Percentiles rank a stretch among this genome's conserved stretches.
phyloP scores from a whole-genome alignment of 1,140 invertebrate species.

The Scylla paramamosain region DNA sequence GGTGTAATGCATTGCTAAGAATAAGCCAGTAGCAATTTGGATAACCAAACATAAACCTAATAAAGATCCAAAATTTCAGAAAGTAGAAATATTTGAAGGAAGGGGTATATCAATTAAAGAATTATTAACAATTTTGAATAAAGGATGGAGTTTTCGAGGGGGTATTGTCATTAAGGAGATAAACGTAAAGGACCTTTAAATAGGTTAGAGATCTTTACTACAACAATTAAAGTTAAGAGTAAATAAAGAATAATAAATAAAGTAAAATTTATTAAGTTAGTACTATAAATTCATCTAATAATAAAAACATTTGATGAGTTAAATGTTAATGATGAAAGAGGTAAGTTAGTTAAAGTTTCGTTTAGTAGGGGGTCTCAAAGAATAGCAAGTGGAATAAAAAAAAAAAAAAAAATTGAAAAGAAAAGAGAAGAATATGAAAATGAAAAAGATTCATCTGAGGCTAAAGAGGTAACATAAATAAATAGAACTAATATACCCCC shows the following conservation, averaged over 20 bases:
- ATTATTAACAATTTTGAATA: conserved; percentile 21
- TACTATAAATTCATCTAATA: no score
- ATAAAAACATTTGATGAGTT: neutral
- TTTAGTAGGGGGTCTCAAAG: neutral
- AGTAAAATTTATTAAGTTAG: no score
- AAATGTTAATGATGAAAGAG: neutral
- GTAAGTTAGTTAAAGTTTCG: neutral
- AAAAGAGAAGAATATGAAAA: neutral
- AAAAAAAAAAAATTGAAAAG: neutral
- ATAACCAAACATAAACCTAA: conserved; percentile 26
- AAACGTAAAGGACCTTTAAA: neutral
- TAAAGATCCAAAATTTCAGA: conserved; percentile 35
- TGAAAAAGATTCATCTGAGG: neutral
- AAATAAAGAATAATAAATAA: no score
- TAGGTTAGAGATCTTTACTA: neutral
- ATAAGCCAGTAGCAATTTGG: no score
- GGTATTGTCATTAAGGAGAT: neutral
- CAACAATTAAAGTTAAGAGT: no score
- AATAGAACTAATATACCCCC: neutral
- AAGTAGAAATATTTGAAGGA: neutral
- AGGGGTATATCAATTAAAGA: neutral
- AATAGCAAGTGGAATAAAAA: neutral
- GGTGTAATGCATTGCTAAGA: neutral
- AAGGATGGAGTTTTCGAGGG: neutral
- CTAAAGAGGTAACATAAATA: neutral